phyloP scores from a whole-genome alignment of 2,888 invertebrate genomes.

The Ophion costatus region DNA sequence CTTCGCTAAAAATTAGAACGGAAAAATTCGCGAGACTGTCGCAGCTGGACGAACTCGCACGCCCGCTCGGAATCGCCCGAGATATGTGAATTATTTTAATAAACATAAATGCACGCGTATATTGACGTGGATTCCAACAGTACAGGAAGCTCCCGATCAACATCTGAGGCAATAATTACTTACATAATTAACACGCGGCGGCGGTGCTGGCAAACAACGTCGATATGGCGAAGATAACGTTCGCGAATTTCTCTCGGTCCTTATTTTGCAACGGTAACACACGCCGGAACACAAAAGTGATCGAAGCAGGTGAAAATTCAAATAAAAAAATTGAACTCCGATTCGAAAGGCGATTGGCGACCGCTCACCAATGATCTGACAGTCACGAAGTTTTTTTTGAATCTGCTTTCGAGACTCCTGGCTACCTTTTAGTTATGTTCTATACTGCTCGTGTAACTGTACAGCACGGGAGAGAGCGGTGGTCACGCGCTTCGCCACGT shows the following conservation, averaged over 20 bases:
- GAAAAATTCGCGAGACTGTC: neutral
- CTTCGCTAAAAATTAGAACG: neutral
- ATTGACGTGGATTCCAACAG: neutral
- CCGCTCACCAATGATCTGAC: slow-evolving; percentile 35
- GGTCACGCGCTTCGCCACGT: neutral
- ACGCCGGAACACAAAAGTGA: neutral
- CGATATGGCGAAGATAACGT: neutral
- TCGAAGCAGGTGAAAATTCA: neutral
- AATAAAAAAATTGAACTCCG: slow-evolving; percentile 35
- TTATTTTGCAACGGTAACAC: neutral
- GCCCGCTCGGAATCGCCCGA: neutral
- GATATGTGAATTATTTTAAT: slow-evolving; percentile 46
- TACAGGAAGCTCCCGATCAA: neutral
- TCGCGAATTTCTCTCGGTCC: neutral
- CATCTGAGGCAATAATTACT: slow-evolving; percentile 15
- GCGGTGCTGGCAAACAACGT: neutral
- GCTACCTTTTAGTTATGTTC: too few relatives aligned
- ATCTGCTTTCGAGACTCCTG: neutral
- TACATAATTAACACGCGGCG: slow-evolving; percentile 46
- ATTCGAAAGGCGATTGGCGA: slow-evolving; percentile 41
- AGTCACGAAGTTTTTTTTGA: neutral
- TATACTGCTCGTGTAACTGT: neutral
- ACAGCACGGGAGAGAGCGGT: neutral
- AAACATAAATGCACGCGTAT: slow-evolving; percentile 14
- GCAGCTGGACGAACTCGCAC: slow-evolving; percentile 1